Base-by-base conservation (phyloP, 2,888 invertebrate genomes). In the Epistrophe eligans region DNA sequence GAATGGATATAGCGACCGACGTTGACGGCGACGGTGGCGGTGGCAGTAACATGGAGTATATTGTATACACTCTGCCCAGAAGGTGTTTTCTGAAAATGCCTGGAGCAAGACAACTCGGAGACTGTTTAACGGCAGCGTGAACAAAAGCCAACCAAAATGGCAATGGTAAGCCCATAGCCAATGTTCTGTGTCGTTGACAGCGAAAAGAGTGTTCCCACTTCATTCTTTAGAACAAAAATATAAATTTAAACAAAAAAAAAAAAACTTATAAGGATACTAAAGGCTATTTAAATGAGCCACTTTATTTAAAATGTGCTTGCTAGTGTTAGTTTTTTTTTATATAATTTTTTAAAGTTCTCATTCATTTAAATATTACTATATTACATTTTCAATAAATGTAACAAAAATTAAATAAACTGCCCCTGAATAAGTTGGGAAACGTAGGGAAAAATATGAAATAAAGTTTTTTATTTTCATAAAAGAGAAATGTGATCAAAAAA, bases 11-110 rank as follows among this genome's bases (percentile, higher is more conserved):
- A 35, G 48, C 13, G 35, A n/a, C 13, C n/a, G 35, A 15, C 19
- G 40, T 32, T 17, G 55, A 15, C 74, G 17, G 19, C 13, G 48
- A 48, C n/a, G n/a, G 15, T 35, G 71, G 40, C 35, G 67, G 38
- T 76, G 13, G 45, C 57, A 57, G 45, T 17, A 64, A 64, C 19
- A 70, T 57, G 71, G 11, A 62, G 28, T 24, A 45, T n/a, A 5
- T 7, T 45, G 45, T 45, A 55, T n/a, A 50, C 24, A 45, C 15
- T 77, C 77, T 67, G 45, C 60, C 84, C 67, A 60, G 73, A 84
- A 85, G 84, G 80, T 85, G 80, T 77, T 73, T 67, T 45, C 40
- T 40, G 28, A 70, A 66, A 66, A 64, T 35, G 52, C 72, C 71
- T 71, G 72, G 6, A 40, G 55, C 50, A 64, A 71, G 57, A 55